Percentiles rank a stretch among this genome's conserved stretches.
Conservation (phyloP, 1,140 invertebrate species). For the Papilio polyxenes region DNA sequence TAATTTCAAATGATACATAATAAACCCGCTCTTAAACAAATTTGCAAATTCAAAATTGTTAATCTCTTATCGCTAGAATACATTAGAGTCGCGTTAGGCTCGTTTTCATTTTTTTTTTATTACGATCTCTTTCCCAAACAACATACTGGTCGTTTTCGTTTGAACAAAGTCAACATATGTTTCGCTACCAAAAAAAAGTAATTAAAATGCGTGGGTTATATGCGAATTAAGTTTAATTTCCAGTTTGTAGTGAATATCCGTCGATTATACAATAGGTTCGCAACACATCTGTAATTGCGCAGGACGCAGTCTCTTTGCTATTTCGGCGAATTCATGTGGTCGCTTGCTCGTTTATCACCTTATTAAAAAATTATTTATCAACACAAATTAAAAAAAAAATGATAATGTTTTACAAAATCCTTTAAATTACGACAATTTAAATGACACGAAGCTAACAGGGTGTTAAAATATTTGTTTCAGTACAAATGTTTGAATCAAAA, state of each 20-base stretch:
- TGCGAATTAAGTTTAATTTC: constrained; percentile 1
- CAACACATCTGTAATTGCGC: too few relatives aligned
- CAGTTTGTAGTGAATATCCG: neutral
- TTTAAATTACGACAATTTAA: too few relatives aligned
- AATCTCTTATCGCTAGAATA: constrained; percentile 20
- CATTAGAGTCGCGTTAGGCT: constrained; percentile 15
- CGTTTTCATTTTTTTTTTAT: neutral
- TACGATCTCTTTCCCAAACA: neutral
- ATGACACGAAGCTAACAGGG: too few relatives aligned
- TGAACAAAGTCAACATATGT: neutral
- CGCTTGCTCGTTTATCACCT: too few relatives aligned
- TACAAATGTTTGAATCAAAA: too few relatives aligned
- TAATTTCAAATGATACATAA: neutral
- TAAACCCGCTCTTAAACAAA: constrained; percentile 9
- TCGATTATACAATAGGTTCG: too few relatives aligned
- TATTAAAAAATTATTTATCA: too few relatives aligned
- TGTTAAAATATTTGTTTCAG: too few relatives aligned
- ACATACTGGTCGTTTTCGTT: neutral
- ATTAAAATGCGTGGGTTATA: neutral
- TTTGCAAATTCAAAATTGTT: constrained; percentile 10
- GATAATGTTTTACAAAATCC: too few relatives aligned
- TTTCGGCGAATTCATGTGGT: too few relatives aligned
- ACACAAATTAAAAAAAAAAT: too few relatives aligned
- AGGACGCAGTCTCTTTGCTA: too few relatives aligned
- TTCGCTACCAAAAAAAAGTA: neutral